Conservation (phyloP, 2,113 vertebrate genomes). For the Pollimyrus isidori region DNA sequence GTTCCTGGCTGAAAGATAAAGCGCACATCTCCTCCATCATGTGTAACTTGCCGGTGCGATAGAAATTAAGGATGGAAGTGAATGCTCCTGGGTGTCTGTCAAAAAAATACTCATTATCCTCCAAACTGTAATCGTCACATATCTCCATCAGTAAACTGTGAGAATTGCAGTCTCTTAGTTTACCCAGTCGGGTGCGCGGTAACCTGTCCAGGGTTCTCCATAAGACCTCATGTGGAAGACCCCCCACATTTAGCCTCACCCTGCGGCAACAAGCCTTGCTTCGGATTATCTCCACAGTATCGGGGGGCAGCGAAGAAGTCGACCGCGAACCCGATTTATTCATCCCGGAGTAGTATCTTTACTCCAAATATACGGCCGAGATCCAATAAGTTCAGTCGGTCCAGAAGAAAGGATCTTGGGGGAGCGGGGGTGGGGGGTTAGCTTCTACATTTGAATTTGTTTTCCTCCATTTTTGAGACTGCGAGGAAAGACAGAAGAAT, state of each 20-base stretch:
- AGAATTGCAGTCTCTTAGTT: conserved; percentile 87
- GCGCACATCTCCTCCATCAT: conserved; percentile 99
- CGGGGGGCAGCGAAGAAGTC: conserved; percentile 84
- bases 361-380: conserved; percentile 36
- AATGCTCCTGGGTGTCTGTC: conserved; percentile 95
- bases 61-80: conserved; percentile 98
- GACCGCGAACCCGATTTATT: conserved; percentile 85
- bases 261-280: conserved; percentile 91
- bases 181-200: conserved; percentile 87
- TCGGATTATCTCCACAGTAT: conserved; percentile 85
- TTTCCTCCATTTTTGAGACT: conserved; percentile 73
- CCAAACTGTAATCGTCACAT: conserved; percentile 93
- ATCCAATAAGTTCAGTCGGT: conserved; percentile 32
- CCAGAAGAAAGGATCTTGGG: conserved; percentile 36
- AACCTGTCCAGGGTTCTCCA: conserved; percentile 95
- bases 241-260: conserved; percentile 92
- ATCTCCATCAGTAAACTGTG: conserved; percentile 91
- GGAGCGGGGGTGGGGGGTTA: conserved; percentile 28
- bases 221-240: conserved; percentile 91
- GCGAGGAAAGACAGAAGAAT: conserved; percentile 37
- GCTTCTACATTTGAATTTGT: conserved; percentile 53
- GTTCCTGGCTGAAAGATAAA: conserved; percentile 93
- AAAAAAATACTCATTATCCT: conserved; percentile 98
- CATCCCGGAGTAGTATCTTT: conserved; percentile 80
- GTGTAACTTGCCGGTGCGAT: conserved; percentile 93